These are phyloP conservation scores for Acheta domesticus DNA, from an alignment of 2,888 invertebrate species.

Conservation along the genomic window DNA sequence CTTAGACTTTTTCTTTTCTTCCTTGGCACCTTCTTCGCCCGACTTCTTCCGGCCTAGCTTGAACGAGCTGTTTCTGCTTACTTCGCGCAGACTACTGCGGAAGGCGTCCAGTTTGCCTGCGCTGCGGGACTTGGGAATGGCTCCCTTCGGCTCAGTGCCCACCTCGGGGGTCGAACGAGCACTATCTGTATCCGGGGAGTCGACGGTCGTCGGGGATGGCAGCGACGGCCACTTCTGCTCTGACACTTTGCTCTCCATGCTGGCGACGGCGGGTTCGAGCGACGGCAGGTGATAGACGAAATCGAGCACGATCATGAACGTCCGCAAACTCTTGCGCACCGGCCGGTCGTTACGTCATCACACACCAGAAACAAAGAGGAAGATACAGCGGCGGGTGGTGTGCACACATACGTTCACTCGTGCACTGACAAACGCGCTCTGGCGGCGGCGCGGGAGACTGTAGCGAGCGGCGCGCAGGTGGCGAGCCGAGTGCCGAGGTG, in stretches of 20 bases:
- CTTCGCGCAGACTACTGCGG: not conserved
- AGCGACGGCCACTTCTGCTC: not conserved
- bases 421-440: too few relatives aligned
- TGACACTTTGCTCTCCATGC: not conserved
- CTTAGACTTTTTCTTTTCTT: slow-evolving; percentile 27
- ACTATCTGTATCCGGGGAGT: not conserved
- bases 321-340: too few relatives aligned
- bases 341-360: too few relatives aligned
- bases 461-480: not conserved
- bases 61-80: not conserved
- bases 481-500: not conserved
- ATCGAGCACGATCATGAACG: not conserved
- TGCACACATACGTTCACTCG: too few relatives aligned
- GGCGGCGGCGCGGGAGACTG: not conserved
- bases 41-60: not conserved
- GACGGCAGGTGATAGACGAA: not conserved
- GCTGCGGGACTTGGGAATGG: slow-evolving; percentile 23
- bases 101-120: slow-evolving; percentile 21
- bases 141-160: slow-evolving; percentile 20
- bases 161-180: not conserved
- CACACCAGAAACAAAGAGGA: too few relatives aligned
- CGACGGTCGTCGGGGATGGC: not conserved
- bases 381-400: too few relatives aligned
- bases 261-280: not conserved
- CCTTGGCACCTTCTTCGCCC: slow-evolving; percentile 20